Base-by-base conservation (phyloP, 2,113 vertebrate genomes). In the Pelvicachromis taeniatus region DNA sequence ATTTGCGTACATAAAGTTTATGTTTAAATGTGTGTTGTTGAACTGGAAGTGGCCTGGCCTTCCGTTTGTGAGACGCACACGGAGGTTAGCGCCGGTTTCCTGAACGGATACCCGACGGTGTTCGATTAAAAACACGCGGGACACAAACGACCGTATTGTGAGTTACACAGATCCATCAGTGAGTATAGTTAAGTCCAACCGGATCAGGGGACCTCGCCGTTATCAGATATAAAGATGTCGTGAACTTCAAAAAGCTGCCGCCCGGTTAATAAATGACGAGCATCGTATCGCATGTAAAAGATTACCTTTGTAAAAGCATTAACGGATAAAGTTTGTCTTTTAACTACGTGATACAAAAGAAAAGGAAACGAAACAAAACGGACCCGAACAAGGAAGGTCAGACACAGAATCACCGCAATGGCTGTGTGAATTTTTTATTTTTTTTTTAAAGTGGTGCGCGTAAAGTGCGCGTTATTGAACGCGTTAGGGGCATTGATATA, bases 161-260 rank as follows among this genome's bases (percentile, higher is more conserved):
- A 19, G 9, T 73, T 73, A 45, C 40, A 29, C 65, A 7, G 40
- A 1, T 48, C 65, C 40, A 29, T 19, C 14, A 26, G 65, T 26
- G 42, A 12, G 7, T 29, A 1, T 29, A 17, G 21, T 48, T 26
- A 29, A 45, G 17, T 48, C 40, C 3, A 29, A 2, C 40, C 65
- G 0, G 9, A 68, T 42, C n/a, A n/a, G 12, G 2, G 42, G 14
- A 2, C 42, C 5, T 4, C 42, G 45, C 1, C 7, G 2, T 48
- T 75, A 75, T 12, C 68, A 1, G 1, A 17, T 4, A 48, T 6
- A 7, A 29, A 7, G 40, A 45, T 45, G 40, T 26, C 42, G 35
- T 40, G 8, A 45, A 68, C 35, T 68, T 68, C 31, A 23, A 40
- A 68, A 68, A 8, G 63, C 63, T 16, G 9, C n/a, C 0, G 7